These are phyloP conservation scores for Drosophila simulans DNA, from an alignment of 1,140 invertebrate species.

Conservation along the genomic window DNA sequence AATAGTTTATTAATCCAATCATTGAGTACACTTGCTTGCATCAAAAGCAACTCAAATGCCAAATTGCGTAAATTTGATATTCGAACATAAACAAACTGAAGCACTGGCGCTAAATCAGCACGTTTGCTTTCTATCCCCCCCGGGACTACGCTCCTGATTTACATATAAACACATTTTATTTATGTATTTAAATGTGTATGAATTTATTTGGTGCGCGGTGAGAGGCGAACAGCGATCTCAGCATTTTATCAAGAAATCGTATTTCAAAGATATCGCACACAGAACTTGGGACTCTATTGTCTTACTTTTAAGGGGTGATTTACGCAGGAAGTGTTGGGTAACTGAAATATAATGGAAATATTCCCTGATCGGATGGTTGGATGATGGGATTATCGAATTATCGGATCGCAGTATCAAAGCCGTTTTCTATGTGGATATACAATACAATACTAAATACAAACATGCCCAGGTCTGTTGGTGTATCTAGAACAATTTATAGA, in stretches of 20 bases:
- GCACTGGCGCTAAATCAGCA: background rate
- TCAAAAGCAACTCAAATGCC: conserved; percentile 25
- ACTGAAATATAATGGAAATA: no score
- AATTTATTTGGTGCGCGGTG: conserved; percentile 37
- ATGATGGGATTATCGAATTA: no score
- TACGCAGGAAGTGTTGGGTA: conserved; percentile 5
- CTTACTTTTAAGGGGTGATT: conserved; percentile 14
- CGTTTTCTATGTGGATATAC: conserved; percentile 13
- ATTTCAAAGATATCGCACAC: conserved; percentile 9
- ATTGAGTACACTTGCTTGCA: background rate
- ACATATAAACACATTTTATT: conserved; percentile 33
- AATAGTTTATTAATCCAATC: background rate
- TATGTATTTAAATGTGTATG: conserved; percentile 19
- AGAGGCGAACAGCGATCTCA: conserved; percentile 29
- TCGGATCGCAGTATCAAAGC: no score
- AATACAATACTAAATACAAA: background rate
- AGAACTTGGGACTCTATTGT: conserved; percentile 21
- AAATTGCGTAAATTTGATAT: conserved; percentile 20
- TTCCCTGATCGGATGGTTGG: no score
- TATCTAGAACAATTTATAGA: conserved; percentile 46
- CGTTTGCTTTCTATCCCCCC: conserved; percentile 3
- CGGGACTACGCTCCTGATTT: conserved; percentile 17
- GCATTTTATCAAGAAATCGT: conserved; percentile 32
- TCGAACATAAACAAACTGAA: conserved; percentile 20
- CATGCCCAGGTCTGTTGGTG: conserved; percentile 1